These are phyloP conservation scores for Picathartes gymnocephalus DNA, from an alignment of 2,113 vertebrate genomes.

Conservation along the genomic window DNA sequence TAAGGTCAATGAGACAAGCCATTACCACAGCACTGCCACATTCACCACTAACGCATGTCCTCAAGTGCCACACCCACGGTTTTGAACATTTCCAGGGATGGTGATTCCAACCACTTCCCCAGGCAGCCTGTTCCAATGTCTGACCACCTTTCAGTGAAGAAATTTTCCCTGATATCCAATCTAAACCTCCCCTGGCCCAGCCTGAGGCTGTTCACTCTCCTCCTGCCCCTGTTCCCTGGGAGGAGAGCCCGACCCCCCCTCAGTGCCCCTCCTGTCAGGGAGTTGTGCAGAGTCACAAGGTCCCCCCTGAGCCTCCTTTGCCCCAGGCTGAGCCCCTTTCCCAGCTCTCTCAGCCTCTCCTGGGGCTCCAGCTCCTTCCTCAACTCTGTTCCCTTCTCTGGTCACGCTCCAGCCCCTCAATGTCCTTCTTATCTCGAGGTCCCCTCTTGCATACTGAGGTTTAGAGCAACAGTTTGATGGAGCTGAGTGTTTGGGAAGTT, in stretches of 20 bases:
- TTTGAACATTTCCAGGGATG: background rate
- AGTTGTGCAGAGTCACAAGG: background rate
- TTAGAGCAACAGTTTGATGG: background rate
- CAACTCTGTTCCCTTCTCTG: fast-evolving
- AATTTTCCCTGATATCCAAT: fast-evolving
- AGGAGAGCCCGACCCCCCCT: background rate
- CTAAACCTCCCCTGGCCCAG: background rate
- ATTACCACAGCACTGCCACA: background rate
- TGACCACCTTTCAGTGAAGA: background rate
- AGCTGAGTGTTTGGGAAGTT: background rate
- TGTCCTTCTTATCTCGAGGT: background rate
- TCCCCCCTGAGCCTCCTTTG: background rate
- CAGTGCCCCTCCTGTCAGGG: background rate
- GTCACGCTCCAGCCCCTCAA: fast-evolving
- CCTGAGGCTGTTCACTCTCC: background rate
- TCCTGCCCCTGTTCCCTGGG: background rate
- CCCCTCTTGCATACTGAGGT: background rate
- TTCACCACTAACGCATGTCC: background rate
- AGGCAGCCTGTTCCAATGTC: background rate
- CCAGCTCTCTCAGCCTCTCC: background rate
- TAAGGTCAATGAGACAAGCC: fast-evolving
- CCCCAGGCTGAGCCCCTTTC: background rate
- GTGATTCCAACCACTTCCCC: background rate
- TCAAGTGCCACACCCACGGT: background rate
- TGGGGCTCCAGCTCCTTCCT: background rate